Percentiles rank a stretch among this genome's conserved stretches.
These are phyloP conservation scores for Ischnus inquisitorius DNA, from an alignment of 2,888 invertebrate species.

Conservation along the genomic window DNA sequence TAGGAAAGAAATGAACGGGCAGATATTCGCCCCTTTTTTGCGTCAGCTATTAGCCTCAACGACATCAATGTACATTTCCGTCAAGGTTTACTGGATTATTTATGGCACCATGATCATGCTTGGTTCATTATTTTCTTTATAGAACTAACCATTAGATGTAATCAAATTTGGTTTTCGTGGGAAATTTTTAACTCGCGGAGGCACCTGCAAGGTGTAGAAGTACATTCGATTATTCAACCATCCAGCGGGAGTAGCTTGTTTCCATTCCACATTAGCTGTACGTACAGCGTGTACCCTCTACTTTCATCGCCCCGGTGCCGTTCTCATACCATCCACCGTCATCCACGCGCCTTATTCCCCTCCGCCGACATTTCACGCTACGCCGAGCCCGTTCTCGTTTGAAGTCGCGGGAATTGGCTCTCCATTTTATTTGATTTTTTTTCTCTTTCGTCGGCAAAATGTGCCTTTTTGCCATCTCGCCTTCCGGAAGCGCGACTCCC, in stretches of 20 bases:
- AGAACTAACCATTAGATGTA: no score
- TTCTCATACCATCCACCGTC: slow-evolving; percentile 51
- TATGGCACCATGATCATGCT: no score
- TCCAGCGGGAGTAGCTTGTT: neutral
- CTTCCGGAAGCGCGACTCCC: slow-evolving; percentile 18
- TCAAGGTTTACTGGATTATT: no score
- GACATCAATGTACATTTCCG: no score
- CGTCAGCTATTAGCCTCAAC: no score
- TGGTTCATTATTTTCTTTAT: no score
- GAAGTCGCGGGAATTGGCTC: slow-evolving; percentile 77
- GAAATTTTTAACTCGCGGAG: neutral
- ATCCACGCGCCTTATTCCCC: slow-evolving; percentile 37
- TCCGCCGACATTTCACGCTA: slow-evolving; percentile 78
- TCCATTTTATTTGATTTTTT: slow-evolving; percentile 42
- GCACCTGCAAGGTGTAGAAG: neutral
- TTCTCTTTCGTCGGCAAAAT: slow-evolving; percentile 8
- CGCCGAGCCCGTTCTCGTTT: slow-evolving; percentile 77
- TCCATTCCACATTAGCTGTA: slow-evolving; percentile 14
- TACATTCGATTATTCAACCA: neutral
- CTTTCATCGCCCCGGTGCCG: slow-evolving; percentile 11
- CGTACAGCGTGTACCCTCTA: slow-evolving; percentile 12
- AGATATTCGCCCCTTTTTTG: no score
- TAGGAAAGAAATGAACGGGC: neutral
- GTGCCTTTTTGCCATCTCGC: slow-evolving; percentile 32
- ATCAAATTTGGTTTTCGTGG: neutral